Base-by-base conservation (phyloP, 2,113 vertebrate species). In the Sprattus sprattus region DNA sequence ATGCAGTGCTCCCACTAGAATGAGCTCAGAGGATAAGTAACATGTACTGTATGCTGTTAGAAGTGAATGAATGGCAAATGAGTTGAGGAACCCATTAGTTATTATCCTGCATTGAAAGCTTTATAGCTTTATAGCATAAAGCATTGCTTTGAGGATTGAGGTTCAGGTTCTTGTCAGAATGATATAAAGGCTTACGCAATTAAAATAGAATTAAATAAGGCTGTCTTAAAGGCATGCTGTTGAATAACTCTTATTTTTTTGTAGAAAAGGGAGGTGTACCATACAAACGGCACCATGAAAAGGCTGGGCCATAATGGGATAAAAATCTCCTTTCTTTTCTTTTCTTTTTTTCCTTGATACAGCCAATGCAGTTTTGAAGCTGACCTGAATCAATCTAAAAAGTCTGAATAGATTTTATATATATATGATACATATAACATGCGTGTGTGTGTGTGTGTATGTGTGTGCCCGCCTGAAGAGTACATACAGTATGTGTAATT, bases 361-460 rank as follows among this genome's bases (percentile, higher is more conserved):
- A 64, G 0, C 5, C 20, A n/a, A n/a, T 64, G 60, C 7, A 9
- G 22, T 64, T 64, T 57, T 64, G 3, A 64, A 25, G 60, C n/a
- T 9, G 22, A 8, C 20, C 22, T 25, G 1, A 64, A 25, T 64
- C 60, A n/a, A 25, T 64, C n/a, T n/a, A 4, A 64, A 25, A 20
- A 6, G 60, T 64, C 20, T 64, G 20, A 6, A 64, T 3, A 22
- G 6, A n/a, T 10, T 49, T 9, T 49, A 49, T 49, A 2, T 11
- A 49, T 49, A 49, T 11, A 9, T 49, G 13, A 49, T 49, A 11
- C 47, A 49, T 49, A 11, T 49, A 49, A 49, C 18, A 52, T 60
- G 52, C 44, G 82, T 83, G 82, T 18, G 82, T 60, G 50, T 83
- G 82, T 16, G 82, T 83, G 82, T 83, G 52, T 10, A 0, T 83